These are phyloP conservation scores for Tangara arthus DNA, from an alignment of 2,797 vertebrate species.

Conservation along the genomic window DNA sequence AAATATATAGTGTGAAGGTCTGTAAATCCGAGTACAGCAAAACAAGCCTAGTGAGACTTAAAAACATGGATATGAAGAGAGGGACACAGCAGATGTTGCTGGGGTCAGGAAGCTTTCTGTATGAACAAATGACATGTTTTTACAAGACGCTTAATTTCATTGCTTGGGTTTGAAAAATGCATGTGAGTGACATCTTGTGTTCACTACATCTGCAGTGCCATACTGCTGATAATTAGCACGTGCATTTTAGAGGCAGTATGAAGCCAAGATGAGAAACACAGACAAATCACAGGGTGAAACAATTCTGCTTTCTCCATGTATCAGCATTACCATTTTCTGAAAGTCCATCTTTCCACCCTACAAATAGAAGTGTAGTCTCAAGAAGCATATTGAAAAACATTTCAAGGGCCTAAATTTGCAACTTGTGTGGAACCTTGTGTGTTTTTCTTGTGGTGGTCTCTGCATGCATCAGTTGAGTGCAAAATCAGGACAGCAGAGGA, in stretches of 20 bases:
- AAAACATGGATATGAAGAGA: background rate
- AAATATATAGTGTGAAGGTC: background rate
- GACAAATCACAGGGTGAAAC: background rate
- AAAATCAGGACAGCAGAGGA: background rate
- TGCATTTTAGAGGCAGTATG: background rate
- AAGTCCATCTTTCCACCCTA: background rate
- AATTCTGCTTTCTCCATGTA: background rate
- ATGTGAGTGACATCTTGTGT: conserved; percentile 22
- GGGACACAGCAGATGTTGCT: background rate
- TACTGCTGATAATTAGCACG: background rate
- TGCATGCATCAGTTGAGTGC: background rate
- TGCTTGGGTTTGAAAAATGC: background rate
- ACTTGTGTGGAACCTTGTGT: background rate
- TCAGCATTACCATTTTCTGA: background rate
- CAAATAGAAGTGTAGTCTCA: background rate
- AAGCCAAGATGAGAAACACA: background rate
- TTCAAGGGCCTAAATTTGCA: background rate
- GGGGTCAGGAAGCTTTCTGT: background rate
- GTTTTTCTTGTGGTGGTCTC: background rate
- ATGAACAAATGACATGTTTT: accelerated
- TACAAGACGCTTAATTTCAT: background rate
- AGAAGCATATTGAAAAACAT: background rate
- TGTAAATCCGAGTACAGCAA: background rate
- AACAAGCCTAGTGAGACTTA: background rate
- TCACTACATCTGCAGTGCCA: background rate